Conservation (phyloP, 2,113 vertebrate genomes). For the Rhizomys pruinosus region DNA sequence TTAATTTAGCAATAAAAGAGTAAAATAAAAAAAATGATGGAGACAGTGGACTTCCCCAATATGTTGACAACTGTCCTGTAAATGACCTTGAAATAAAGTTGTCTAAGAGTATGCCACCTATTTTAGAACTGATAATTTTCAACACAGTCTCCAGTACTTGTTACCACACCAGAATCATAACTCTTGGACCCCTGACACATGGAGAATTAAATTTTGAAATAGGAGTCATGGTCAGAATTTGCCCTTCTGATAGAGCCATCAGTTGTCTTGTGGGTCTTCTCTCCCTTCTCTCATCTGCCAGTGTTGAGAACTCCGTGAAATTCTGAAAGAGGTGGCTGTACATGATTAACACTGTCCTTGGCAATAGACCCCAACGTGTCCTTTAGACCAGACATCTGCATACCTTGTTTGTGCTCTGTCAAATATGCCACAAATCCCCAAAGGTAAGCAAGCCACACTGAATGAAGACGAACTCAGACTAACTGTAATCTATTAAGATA, state of each 20-base stretch:
- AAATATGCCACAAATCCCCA: neutral
- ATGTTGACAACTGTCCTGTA: slow-evolving; percentile 74
- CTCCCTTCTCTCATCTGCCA: neutral
- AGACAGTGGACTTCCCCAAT: slow-evolving; percentile 69
- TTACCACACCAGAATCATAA: slow-evolving; percentile 39
- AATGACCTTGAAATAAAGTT: slow-evolving; percentile 79
- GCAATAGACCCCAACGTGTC: neutral
- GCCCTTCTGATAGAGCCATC: neutral
- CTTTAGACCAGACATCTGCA: neutral
- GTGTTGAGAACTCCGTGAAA: neutral
- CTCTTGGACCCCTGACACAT: neutral
- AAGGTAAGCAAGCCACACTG: neutral
- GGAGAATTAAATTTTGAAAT: slow-evolving; percentile 48
- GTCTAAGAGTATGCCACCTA: slow-evolving; percentile 56
- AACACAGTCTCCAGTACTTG: slow-evolving; percentile 76
- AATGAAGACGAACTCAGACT: neutral
- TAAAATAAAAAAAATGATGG: slow-evolving; percentile 65
- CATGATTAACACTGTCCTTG: neutral
- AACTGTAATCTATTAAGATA: neutral
- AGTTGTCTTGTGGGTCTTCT: neutral
- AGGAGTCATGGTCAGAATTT: neutral
- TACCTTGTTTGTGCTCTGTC: neutral
- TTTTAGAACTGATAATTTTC: slow-evolving; percentile 74
- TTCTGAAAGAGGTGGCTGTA: neutral
- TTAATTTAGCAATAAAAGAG: slow-evolving; percentile 70